Conservation (phyloP, 2,113 vertebrate species). For the Neodon shergylaensis region DNA sequence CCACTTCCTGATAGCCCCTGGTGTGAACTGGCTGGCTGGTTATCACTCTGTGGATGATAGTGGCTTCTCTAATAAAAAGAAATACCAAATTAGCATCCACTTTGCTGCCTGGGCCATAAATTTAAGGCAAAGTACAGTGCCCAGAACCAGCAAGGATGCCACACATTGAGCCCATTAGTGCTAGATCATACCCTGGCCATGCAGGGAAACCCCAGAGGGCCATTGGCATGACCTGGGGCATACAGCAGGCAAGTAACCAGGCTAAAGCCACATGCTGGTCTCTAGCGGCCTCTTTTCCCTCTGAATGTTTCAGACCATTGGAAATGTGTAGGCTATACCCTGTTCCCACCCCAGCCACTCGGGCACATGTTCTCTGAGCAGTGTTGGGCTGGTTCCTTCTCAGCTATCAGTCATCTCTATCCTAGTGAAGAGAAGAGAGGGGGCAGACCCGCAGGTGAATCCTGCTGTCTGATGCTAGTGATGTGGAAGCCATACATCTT, state of each 20-base stretch:
- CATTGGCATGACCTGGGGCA: background rate
- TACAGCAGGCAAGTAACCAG: background rate
- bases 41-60: background rate
- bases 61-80: constrained; percentile 39
- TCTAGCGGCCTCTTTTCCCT: background rate
- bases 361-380: background rate
- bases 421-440: background rate
- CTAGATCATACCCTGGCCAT: background rate
- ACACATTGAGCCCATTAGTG: background rate
- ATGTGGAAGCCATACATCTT: background rate
- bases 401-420: background rate
- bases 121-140: background rate
- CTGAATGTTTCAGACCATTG: background rate
- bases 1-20: background rate
- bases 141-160: background rate
- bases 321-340: background rate
- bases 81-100: background rate
- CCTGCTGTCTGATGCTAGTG: background rate
- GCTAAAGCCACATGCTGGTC: background rate
- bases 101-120: background rate
- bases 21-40: background rate
- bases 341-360: background rate
- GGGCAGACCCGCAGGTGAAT: background rate
- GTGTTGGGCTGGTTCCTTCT: background rate
- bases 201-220: background rate